Evolutionary conservation across 2,113 vertebrate species (phyloP).

Genomic region (Budorcas taxicolor): DNA sequence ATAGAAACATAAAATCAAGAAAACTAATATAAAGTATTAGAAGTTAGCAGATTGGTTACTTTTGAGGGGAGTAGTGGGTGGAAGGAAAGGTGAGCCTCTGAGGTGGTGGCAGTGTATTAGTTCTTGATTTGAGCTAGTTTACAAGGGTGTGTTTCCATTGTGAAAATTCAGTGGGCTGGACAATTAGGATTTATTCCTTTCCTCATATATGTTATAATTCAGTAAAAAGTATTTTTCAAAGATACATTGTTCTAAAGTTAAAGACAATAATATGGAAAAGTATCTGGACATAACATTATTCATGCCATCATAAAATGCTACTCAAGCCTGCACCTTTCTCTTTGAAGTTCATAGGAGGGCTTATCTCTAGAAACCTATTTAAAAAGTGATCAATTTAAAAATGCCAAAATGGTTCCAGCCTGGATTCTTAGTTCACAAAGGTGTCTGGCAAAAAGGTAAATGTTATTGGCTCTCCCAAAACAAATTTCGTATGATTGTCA

Average conservation of each 20-base stretch:
- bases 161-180: neutral
- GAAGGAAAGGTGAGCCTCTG: neutral
- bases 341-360: conserved; percentile 10
- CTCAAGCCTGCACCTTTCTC: neutral
- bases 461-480: neutral
- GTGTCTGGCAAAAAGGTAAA: conserved; percentile 10
- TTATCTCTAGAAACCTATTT: conserved; percentile 26
- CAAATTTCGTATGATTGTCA: neutral
- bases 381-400: conserved; percentile 41
- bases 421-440: neutral
- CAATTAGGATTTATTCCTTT: neutral
- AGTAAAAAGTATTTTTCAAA: conserved; percentile 10
- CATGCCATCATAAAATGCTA: neutral
- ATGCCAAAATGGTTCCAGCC: neutral
- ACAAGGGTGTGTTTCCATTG: neutral
- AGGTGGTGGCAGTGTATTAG: neutral
- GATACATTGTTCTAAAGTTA: conserved; percentile 17
- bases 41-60: neutral
- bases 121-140: neutral
- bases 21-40: neutral
- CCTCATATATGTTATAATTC: neutral
- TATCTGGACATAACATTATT: conserved; percentile 10
- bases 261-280: conserved; percentile 2
- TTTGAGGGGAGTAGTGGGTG: neutral
- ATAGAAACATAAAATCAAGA: neutral